These are phyloP conservation scores for Synanthedon andrenaeformis DNA, from an alignment of 2,888 invertebrate genomes.

Conservation along the genomic window DNA sequence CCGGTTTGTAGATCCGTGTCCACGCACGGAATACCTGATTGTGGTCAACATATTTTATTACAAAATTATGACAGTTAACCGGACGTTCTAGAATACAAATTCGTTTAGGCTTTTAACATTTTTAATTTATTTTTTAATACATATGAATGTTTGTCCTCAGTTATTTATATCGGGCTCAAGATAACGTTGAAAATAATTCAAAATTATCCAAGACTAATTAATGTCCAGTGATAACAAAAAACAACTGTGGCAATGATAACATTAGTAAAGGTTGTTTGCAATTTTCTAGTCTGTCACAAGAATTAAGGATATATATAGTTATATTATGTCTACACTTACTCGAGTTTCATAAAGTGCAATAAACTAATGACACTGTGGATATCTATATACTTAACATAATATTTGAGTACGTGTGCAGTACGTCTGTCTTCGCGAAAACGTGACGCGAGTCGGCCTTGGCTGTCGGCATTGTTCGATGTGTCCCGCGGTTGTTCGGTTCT, in stretches of 20 bases:
- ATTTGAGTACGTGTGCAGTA: constrained; percentile 21
- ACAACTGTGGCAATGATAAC: too few species aligned
- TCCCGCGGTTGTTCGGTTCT: constrained; percentile 34
- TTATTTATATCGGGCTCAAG: too few species aligned
- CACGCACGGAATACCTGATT: constrained; percentile 2
- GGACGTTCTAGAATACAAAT: background rate
- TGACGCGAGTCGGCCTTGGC: constrained; percentile 64
- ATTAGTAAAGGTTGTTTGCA: too few species aligned
- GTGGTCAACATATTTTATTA: background rate
- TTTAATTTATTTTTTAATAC: background rate
- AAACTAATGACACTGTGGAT: constrained; percentile 20
- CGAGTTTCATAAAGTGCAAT: constrained; percentile 28
- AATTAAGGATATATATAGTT: too few species aligned
- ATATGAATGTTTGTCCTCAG: too few species aligned
- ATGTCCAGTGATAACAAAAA: too few species aligned
- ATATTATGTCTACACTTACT: too few species aligned
- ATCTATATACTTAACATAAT: background rate
- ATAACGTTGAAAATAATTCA: too few species aligned
- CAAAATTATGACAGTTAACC: background rate
- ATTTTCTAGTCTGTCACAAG: too few species aligned
- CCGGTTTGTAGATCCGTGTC: constrained; percentile 12
- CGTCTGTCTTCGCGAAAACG: constrained; percentile 57
- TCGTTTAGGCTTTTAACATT: background rate
- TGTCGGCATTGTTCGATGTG: constrained; percentile 45
- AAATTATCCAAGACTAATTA: too few species aligned